phyloP scores from a whole-genome alignment of 2,113 vertebrate species.

The Alethe diademata region DNA sequence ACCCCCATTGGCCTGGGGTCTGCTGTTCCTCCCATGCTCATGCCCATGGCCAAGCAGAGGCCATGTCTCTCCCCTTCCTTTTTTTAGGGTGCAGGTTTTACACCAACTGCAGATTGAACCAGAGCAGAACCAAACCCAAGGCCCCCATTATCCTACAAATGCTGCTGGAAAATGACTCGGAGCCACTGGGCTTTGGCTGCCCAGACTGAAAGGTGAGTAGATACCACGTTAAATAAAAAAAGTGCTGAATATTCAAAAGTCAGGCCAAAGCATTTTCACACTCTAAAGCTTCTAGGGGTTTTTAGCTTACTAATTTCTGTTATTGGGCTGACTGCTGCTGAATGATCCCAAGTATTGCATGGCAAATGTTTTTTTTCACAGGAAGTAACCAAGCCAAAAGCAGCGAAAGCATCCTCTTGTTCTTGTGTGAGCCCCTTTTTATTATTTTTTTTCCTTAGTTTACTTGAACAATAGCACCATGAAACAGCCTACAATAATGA shows the following conservation, averaged over 20 bases:
- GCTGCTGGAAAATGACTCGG: not conserved
- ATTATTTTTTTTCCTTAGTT: not conserved
- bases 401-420: constrained; percentile 47
- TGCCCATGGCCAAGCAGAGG: not conserved
- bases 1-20: not conserved
- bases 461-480: constrained; percentile 46
- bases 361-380: not conserved
- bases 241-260: not conserved
- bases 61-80: not conserved
- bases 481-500: constrained; percentile 48
- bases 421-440: not conserved
- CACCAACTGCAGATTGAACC: rapidly evolving
- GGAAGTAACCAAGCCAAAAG: constrained; percentile 25
- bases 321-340: not conserved
- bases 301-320: not conserved
- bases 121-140: not conserved
- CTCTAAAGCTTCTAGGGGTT: not conserved
- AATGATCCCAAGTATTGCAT: not conserved
- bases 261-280: not conserved
- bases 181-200: not conserved
- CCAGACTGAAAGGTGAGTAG: not conserved
- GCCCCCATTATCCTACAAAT: rapidly evolving
- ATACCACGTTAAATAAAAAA: not conserved
- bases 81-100: not conserved
- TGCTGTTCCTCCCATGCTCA: too few relatives aligned